Evolutionary conservation across 1,140 invertebrate species (phyloP).

Genomic region (Stegodyphus mimosarum): DNA sequence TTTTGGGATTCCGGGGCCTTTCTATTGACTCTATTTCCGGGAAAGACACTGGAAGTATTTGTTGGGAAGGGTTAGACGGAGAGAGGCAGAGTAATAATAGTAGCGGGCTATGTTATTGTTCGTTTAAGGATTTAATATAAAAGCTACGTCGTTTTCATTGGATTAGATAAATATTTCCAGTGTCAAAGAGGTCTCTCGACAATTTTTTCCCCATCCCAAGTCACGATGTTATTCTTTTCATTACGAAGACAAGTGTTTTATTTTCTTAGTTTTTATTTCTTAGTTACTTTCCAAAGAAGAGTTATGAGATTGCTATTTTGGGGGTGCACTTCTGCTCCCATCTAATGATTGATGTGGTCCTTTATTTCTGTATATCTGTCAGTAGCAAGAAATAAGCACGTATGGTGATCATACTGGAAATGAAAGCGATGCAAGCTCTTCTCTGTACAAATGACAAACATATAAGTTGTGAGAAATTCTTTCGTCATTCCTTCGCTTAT

Average conservation of each 20-base stretch:
- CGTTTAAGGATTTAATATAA: constrained; percentile 50
- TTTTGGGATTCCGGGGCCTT: constrained; percentile 3
- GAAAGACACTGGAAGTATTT: constrained; percentile 40
- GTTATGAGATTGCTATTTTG: constrained; percentile 21
- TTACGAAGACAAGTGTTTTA: constrained; percentile 20
- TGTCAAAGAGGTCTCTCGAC: not conserved
- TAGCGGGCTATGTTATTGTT: constrained; percentile 47
- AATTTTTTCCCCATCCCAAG: constrained; percentile 18
- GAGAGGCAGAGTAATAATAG: constrained; percentile 16
- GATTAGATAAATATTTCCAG: constrained; percentile 60
- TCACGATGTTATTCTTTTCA: constrained; percentile 35
- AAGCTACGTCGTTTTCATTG: constrained; percentile 48
- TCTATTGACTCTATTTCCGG: constrained; percentile 40
- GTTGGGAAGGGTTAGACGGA: not conserved
- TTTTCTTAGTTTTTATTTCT: constrained; percentile 14
- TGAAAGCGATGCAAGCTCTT: not conserved
- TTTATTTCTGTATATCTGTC: not conserved
- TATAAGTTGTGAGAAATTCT: not conserved
- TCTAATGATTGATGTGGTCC: constrained; percentile 3
- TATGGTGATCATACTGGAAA: no score
- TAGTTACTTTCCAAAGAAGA: constrained; percentile 2
- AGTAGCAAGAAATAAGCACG: not conserved
- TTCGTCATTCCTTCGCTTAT: not conserved
- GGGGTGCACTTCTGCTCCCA: not conserved
- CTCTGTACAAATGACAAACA: not conserved